Evolutionary conservation across 2,113 vertebrate species (phyloP).

Genomic region (Thomomys bottae): DNA sequence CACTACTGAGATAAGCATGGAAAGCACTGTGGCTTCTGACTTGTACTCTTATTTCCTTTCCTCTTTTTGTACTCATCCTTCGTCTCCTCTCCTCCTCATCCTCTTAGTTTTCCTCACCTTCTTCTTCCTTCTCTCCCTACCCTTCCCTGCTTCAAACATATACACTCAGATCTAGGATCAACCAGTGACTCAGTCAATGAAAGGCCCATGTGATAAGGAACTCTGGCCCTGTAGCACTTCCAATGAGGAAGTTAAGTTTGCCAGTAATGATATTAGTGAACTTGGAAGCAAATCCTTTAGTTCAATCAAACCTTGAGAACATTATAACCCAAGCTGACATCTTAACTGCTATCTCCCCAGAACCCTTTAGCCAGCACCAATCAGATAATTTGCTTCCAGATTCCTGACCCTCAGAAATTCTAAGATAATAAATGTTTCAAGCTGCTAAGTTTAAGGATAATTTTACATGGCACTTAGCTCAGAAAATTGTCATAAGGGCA

Average conservation of each 20-base stretch:
- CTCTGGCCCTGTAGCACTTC: not conserved
- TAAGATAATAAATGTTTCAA: not conserved
- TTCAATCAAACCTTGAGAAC: not conserved
- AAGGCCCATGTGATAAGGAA: not conserved
- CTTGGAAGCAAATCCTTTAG: not conserved
- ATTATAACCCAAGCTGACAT: not conserved
- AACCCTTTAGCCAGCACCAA: not conserved
- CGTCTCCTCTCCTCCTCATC: rapidly evolving
- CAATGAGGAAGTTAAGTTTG: not conserved
- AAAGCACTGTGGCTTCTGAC: not conserved
- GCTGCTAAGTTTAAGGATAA: not conserved
- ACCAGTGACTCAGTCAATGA: not conserved
- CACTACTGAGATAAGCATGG: not conserved
- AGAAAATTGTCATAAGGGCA: constrained; percentile 1
- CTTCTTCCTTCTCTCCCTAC: rapidly evolving
- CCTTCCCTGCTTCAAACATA: not conserved
- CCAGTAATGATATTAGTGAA: not conserved
- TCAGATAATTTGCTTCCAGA: not conserved
- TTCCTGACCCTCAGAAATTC: not conserved
- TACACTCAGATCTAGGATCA: not conserved
- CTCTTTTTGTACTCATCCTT: not conserved
- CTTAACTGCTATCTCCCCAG: not conserved
- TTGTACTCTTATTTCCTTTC: not conserved
- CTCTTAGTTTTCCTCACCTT: not conserved
- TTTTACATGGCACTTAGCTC: not conserved